Evolutionary conservation across 1,140 invertebrate species (phyloP).

Genomic region (Mactra quadrangularis): DNA sequence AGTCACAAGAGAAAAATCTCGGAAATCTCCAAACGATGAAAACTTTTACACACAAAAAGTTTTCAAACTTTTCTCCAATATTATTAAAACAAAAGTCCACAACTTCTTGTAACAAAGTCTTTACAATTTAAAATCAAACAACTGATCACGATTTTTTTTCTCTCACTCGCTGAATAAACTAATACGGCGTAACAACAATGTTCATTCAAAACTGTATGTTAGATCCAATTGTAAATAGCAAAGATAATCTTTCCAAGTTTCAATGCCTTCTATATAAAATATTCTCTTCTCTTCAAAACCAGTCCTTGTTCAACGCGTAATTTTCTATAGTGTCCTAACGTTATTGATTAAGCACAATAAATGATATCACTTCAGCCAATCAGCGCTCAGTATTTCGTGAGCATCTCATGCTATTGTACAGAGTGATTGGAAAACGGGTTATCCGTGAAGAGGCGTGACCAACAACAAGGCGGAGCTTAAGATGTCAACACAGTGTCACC

Average conservation of each 20-base stretch:
- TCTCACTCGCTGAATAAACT: slow-evolving; percentile 26
- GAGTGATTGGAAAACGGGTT: slow-evolving; percentile 52
- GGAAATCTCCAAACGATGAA: slow-evolving; percentile 11
- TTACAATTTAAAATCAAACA: slow-evolving; percentile 18
- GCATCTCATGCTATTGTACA: slow-evolving; percentile 53
- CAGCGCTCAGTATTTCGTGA: slow-evolving; percentile 56
- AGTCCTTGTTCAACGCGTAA: slow-evolving; percentile 80
- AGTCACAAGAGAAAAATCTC: not conserved
- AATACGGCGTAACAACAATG: slow-evolving; percentile 45
- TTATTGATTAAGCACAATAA: slow-evolving; percentile 80
- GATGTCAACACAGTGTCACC: slow-evolving; percentile 24
- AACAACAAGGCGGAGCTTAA: slow-evolving; percentile 47
- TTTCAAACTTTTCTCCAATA: slow-evolving; percentile 1
- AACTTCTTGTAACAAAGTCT: not conserved
- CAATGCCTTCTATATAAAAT: slow-evolving; percentile 59
- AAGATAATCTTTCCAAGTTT: slow-evolving; percentile 69
- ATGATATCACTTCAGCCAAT: slow-evolving; percentile 66
- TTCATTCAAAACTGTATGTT: slow-evolving; percentile 69
- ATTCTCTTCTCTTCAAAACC: slow-evolving; percentile 78
- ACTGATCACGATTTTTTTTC: slow-evolving; percentile 42
- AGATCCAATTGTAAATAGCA: slow-evolving; percentile 77
- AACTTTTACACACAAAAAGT: slow-evolving; percentile 25
- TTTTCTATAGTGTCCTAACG: slow-evolving; percentile 78
- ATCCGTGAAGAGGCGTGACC: slow-evolving; percentile 45
- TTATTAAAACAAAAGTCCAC: not conserved